Conservation (phyloP, 2,797 vertebrate species). For the Onychomys torridus region DNA sequence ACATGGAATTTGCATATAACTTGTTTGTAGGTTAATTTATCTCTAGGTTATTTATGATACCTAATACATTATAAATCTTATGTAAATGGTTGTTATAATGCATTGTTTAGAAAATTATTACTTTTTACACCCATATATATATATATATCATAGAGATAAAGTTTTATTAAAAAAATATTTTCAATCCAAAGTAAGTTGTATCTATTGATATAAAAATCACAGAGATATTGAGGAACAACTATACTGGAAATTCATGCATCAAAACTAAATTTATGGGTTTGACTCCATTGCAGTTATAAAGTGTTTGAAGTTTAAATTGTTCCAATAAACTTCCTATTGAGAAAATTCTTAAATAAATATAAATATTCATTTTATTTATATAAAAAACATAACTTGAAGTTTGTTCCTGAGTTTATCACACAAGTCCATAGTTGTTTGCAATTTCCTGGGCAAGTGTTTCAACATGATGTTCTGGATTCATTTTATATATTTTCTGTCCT, state of each 20-base stretch:
- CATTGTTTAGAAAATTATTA: neutral
- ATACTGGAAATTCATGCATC: neutral
- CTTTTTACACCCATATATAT: neutral
- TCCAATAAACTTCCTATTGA: neutral
- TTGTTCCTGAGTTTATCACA: neutral
- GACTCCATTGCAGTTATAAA: neutral
- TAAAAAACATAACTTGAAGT: neutral
- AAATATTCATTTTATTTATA: neutral
- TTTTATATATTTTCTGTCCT: neutral
- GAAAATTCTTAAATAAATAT: neutral
- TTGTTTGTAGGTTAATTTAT: neutral
- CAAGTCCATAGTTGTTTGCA: neutral
- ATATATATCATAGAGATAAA: neutral
- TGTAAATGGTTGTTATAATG: neutral
- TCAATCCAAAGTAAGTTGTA: neutral
- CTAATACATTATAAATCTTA: neutral
- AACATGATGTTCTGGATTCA: neutral
- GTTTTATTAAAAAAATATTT: neutral
- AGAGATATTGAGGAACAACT: neutral
- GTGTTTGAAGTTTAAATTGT: conserved; percentile 41
- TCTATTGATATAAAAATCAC: neutral
- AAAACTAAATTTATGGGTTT: neutral
- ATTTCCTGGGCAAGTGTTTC: neutral
- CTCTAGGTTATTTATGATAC: neutral
- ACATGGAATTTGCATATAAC: neutral